Conservation (phyloP, 2,797 vertebrate genomes). For the Sebastes diploproa region DNA sequence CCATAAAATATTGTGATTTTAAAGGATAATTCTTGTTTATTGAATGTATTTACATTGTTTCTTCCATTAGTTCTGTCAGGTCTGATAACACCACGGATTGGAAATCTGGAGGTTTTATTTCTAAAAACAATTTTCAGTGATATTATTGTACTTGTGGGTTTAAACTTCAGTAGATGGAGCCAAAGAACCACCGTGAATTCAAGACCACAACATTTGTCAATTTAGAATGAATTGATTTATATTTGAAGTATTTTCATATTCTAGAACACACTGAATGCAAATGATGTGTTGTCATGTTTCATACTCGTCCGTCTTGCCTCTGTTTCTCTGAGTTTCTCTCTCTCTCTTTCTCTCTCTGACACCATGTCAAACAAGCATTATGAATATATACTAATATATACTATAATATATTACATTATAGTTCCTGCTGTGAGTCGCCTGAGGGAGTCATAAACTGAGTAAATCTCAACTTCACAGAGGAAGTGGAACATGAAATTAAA, state of each 20-base stretch:
- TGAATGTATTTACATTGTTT: background rate
- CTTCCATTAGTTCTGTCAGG: background rate
- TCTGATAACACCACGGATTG: background rate
- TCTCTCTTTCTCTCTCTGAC: background rate
- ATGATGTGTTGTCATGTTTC: background rate
- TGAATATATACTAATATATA: no score
- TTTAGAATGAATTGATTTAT: background rate
- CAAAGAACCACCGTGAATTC: background rate
- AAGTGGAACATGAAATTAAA: slow-evolving; percentile 5
- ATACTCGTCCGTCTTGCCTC: background rate
- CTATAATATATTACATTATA: background rate
- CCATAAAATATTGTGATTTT: background rate
- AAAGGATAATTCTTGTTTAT: background rate
- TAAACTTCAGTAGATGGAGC: background rate
- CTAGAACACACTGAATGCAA: background rate
- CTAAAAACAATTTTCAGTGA: background rate
- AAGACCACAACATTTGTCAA: background rate
- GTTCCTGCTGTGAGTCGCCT: background rate
- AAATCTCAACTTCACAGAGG: slow-evolving; percentile 1
- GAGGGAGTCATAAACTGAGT: background rate
- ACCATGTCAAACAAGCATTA: background rate
- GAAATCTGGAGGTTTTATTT: background rate
- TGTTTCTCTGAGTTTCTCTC: background rate
- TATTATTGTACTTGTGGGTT: background rate
- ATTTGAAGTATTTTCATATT: background rate